Percentiles rank a stretch among this genome's conserved stretches.
These are phyloP conservation scores for Falco novaeseelandiae DNA, from an alignment of 2,797 vertebrate species.

Conservation along the genomic window DNA sequence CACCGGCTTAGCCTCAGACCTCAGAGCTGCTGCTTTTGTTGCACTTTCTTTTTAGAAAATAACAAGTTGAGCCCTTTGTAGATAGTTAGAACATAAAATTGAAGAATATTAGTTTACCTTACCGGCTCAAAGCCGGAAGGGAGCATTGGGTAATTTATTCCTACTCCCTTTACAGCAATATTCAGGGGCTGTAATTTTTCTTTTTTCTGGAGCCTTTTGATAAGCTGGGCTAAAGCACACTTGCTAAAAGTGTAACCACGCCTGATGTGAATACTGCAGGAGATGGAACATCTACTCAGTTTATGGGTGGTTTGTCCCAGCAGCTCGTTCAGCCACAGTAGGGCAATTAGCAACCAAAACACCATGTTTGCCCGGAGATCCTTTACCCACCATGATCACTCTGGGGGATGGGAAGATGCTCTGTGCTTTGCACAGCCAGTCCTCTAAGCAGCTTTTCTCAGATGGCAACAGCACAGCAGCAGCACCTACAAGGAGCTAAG, in stretches of 20 bases:
- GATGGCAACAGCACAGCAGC: not conserved
- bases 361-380: accelerated
- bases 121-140: not conserved
- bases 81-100: not conserved
- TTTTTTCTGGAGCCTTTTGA: not conserved
- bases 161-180: not conserved
- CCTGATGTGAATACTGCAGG: accelerated
- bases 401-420: accelerated
- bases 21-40: not conserved
- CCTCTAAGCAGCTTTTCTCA: not conserved
- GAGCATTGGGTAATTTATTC: not conserved
- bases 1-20: not conserved
- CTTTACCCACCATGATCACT: accelerated
- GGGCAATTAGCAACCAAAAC: not conserved
- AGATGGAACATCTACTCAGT: accelerated
- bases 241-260: accelerated
- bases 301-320: accelerated
- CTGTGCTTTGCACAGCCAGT: accelerated
- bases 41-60: not conserved
- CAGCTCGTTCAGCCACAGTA: not conserved
- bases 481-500: not conserved
- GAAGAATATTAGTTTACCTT: not conserved
- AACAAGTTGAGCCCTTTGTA: not conserved
- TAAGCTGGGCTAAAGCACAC: not conserved
- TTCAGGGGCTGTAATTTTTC: not conserved